Conservation (phyloP, 2,797 vertebrate genomes). For the Darevskia mixta region DNA sequence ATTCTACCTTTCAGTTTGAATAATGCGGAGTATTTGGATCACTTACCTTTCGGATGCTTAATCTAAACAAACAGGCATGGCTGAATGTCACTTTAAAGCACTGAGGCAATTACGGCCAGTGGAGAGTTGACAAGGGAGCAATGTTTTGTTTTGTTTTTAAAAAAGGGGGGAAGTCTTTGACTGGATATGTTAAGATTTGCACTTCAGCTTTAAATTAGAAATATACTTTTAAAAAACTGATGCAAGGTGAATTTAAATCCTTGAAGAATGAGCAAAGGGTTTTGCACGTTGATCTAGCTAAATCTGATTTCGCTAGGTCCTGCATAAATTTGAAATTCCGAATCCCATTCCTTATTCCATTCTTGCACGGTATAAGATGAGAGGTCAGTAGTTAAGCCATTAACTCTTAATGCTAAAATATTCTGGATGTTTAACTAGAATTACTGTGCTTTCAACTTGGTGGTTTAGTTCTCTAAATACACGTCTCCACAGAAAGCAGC, state of each 20-base stretch:
- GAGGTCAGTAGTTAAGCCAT: background rate
- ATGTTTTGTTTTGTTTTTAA: no score
- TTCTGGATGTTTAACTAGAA: background rate
- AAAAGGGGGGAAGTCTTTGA: background rate
- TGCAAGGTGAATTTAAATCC: background rate
- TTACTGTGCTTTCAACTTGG: background rate
- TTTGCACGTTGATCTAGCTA: background rate
- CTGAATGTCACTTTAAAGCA: background rate
- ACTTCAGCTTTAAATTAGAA: conserved; percentile 24
- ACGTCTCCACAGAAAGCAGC: background rate
- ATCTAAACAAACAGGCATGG: background rate
- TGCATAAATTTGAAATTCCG: background rate
- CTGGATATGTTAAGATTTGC: background rate
- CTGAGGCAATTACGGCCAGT: background rate
- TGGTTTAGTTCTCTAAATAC: background rate
- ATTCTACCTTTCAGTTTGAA: background rate
- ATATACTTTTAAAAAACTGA: background rate
- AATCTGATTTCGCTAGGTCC: background rate
- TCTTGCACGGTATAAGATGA: background rate
- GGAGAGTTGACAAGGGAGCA: background rate
- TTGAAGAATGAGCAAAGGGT: background rate
- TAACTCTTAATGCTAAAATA: background rate
- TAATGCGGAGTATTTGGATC: background rate
- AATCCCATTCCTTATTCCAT: background rate
- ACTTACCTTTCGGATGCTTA: background rate